These are phyloP conservation scores for Nicator chloris DNA, from an alignment of 2,113 vertebrate genomes.

Conservation along the genomic window DNA sequence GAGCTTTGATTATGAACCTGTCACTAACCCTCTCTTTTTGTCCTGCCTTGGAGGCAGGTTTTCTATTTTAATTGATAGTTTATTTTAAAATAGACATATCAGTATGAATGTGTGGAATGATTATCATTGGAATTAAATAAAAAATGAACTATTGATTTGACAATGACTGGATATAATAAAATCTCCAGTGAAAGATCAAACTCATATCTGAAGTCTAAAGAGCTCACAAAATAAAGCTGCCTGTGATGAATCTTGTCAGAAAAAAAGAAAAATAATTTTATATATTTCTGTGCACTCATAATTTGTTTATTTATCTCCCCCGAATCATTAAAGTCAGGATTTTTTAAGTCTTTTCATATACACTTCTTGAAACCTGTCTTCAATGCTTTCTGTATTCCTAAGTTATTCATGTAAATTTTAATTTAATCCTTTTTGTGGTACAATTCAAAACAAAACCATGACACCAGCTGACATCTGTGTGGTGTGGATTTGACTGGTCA, in stretches of 20 bases:
- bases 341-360: neutral
- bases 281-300: neutral
- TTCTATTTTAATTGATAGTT: neutral
- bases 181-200: neutral
- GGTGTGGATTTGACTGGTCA: constrained; percentile 25
- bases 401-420: neutral
- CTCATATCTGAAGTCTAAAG: neutral
- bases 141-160: constrained; percentile 15
- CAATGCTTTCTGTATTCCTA: neutral
- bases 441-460: neutral
- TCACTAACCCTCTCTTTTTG: constrained; percentile 22
- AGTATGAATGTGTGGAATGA: no score
- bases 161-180: neutral
- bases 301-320: neutral
- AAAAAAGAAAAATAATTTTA: neutral
- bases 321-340: neutral
- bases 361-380: neutral
- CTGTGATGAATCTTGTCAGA: neutral
- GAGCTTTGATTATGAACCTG: constrained; percentile 24
- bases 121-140: constrained; percentile 20
- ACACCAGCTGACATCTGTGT: neutral
- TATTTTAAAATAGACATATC: constrained; percentile 12
- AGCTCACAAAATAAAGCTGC: neutral
- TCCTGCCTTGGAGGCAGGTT: neutral
- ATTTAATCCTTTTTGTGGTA: neutral